Evolutionary conservation across 2,888 invertebrate genomes (phyloP).

Genomic region (Isotomurus palustris): DNA sequence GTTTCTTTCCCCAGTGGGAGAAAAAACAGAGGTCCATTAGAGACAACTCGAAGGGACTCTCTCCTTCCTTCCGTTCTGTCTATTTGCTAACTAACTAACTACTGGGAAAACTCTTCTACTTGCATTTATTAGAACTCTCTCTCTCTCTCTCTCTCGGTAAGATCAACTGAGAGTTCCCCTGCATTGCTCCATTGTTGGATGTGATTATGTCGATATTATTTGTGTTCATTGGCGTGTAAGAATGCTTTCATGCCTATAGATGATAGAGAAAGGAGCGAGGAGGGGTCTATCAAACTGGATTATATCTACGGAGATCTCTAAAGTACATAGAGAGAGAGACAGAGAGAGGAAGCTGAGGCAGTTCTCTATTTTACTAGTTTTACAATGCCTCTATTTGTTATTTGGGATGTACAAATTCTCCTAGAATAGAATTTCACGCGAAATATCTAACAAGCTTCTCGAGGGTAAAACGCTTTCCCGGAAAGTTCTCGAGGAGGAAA

Average conservation of each 20-base stretch:
- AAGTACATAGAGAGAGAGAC: too few species aligned
- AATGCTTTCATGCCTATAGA: conserved; percentile 46
- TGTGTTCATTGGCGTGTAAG: conserved; percentile 47
- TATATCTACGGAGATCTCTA: too few species aligned
- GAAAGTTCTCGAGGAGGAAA: too few species aligned
- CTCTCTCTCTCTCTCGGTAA: conserved; percentile 5
- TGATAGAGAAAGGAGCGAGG: conserved; percentile 2
- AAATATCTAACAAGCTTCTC: too few species aligned
- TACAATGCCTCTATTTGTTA: too few species aligned
- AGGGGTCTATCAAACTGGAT: conserved; percentile 24
- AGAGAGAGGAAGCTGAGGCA: too few species aligned
- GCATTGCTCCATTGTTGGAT: conserved; percentile 34
- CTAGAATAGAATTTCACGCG: too few species aligned
- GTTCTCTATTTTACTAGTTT: too few species aligned
- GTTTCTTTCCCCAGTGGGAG: neutral
- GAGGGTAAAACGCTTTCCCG: too few species aligned
- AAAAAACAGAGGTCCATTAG: conserved; percentile 5
- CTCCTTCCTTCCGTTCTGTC: neutral
- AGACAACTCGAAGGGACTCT: conserved; percentile 1
- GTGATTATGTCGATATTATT: conserved; percentile 47
- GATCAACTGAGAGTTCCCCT: conserved; percentile 19
- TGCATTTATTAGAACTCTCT: too few species aligned
- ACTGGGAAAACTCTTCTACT: conserved; percentile 12
- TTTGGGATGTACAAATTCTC: too few species aligned
- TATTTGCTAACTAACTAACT: neutral